Conservation (phyloP, 2,797 vertebrate species). For the Crossoptilon crossoptilon region DNA sequence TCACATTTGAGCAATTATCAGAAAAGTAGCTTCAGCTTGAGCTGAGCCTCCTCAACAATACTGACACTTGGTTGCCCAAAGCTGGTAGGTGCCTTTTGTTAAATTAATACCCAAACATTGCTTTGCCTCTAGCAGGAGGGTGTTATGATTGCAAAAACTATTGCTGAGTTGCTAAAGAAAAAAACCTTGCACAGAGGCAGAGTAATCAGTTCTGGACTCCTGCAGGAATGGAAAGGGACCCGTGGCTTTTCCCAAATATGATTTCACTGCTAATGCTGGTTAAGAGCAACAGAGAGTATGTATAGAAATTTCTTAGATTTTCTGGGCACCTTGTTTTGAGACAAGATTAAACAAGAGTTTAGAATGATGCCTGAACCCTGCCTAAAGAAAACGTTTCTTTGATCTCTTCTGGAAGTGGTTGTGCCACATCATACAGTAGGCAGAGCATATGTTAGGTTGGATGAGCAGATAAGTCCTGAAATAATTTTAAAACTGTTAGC, state of each 20-base stretch:
- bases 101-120: too few relatives aligned
- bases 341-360: neutral
- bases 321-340: neutral
- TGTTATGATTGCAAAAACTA: too few relatives aligned
- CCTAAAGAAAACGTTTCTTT: neutral
- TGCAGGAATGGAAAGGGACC: too few relatives aligned
- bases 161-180: too few relatives aligned
- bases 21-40: neutral
- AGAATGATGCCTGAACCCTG: neutral
- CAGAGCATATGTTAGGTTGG: neutral
- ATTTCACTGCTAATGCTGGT: too few relatives aligned
- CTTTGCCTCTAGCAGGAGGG: too few relatives aligned
- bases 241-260: too few relatives aligned
- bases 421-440: neutral
- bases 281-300: neutral
- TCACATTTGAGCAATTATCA: neutral
- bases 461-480: neutral
- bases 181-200: too few relatives aligned
- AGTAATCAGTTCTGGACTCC: too few relatives aligned
- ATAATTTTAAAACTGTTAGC: neutral
- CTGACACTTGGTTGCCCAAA: too few relatives aligned
- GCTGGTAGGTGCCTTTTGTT: too few relatives aligned
- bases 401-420: neutral
- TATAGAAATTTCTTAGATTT: neutral
- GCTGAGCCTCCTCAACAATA: too few relatives aligned